Percentiles rank a stretch among this genome's conserved stretches.
Evolutionary conservation across 2,797 vertebrate genomes (phyloP).

Genomic region (Lithobates pipiens): DNA sequence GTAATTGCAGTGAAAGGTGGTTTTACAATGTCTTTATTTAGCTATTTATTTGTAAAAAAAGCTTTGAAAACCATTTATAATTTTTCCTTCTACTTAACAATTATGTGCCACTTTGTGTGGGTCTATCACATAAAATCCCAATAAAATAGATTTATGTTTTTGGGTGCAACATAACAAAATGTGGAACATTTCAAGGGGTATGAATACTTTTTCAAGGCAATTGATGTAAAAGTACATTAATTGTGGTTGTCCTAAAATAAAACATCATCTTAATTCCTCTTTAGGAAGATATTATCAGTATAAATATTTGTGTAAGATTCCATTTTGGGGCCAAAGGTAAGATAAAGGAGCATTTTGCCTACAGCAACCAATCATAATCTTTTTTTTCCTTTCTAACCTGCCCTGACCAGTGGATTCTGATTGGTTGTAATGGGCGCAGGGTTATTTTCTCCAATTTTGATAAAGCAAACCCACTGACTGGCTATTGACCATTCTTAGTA

Average conservation of each 20-base stretch:
- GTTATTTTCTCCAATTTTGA: not conserved
- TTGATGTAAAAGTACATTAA: not conserved
- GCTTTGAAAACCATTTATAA: too few species aligned
- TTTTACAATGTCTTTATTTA: too few species aligned
- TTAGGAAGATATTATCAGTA: not conserved
- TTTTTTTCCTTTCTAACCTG: not conserved
- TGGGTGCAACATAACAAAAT: too few species aligned
- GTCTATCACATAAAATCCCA: too few species aligned
- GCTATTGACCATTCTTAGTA: conserved; percentile 15
- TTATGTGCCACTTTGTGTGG: too few species aligned
- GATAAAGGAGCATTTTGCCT: not conserved
- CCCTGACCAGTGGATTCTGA: not conserved
- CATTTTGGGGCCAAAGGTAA: not conserved
- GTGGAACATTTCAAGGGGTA: too few species aligned
- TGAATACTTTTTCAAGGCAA: too few species aligned
- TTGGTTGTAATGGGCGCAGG: not conserved
- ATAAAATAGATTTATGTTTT: too few species aligned
- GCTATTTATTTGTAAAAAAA: too few species aligned
- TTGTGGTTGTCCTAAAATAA: not conserved
- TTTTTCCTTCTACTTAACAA: too few species aligned
- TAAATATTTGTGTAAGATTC: not conserved
- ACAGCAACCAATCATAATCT: not conserved
- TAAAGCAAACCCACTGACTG: not conserved
- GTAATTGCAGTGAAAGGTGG: too few species aligned
- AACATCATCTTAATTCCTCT: not conserved